phyloP scores from a whole-genome alignment of 2,113 vertebrate genomes.

The Speoplatyrhinus poulsoni region DNA sequence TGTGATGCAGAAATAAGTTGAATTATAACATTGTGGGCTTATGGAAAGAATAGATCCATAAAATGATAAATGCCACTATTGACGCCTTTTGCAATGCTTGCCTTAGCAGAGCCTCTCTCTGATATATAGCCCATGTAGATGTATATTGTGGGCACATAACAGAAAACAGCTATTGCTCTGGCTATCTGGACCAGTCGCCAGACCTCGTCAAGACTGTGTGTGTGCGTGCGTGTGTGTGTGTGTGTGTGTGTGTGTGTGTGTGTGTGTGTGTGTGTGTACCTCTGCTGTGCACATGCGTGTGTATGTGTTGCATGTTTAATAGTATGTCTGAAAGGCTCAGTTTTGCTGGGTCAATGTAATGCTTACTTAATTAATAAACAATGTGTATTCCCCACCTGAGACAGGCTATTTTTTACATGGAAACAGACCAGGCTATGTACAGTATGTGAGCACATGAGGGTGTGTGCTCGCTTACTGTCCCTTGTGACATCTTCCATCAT shows the following conservation, averaged over 20 bases:
- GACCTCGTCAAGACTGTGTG: neutral
- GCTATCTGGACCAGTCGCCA: constrained; percentile 21
- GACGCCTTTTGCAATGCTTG: too few relatives aligned
- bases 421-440: constrained; percentile 6
- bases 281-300: constrained; percentile 13
- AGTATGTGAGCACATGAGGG: neutral
- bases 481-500: too few relatives aligned
- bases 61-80: too few relatives aligned
- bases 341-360: constrained; percentile 23
- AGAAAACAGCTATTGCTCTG: constrained; percentile 29
- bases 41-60: too few relatives aligned
- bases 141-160: constrained; percentile 25
- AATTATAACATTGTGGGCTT: too few relatives aligned
- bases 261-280: neutral
- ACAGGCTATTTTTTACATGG: constrained; percentile 26
- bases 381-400: constrained; percentile 39
- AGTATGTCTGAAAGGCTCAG: constrained; percentile 17
- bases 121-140: constrained; percentile 20
- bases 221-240: neutral
- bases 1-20: too few relatives aligned
- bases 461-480: neutral
- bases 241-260: constrained; percentile 22
- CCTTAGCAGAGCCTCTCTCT: neutral
- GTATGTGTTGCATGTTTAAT: constrained; percentile 27
- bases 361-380: constrained; percentile 28